Percentiles rank a stretch among this genome's conserved stretches.
These are phyloP conservation scores for Eupithecia vulgata DNA, from an alignment of 2,888 invertebrate species.

Conservation along the genomic window DNA sequence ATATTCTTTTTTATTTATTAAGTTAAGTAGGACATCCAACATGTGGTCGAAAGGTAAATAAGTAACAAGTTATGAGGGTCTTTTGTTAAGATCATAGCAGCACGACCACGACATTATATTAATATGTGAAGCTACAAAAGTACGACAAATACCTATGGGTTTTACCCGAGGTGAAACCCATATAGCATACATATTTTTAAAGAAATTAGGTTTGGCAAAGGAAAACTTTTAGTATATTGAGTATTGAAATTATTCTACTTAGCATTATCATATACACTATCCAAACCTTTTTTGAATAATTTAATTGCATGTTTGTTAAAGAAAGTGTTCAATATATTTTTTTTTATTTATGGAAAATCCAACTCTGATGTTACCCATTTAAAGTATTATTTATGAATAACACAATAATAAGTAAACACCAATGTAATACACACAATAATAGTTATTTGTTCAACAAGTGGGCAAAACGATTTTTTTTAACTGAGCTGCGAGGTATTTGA, in stretches of 20 bases:
- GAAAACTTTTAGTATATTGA: neutral
- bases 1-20: neutral
- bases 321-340: slow-evolving; percentile 3
- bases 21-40: too few relatives aligned
- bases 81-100: too few relatives aligned
- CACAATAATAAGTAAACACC: too few relatives aligned
- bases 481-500: too few relatives aligned
- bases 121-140: neutral
- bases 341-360: slow-evolving; percentile 3
- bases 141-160: neutral
- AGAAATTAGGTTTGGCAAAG: neutral
- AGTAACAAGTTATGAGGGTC: too few relatives aligned
- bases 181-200: neutral
- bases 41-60: too few relatives aligned
- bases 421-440: too few relatives aligned
- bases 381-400: neutral
- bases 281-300: neutral
- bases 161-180: too few relatives aligned
- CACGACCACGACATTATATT: too few relatives aligned
- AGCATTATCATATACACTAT: neutral
- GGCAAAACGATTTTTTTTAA: too few relatives aligned
- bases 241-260: neutral
- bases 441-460: too few relatives aligned
- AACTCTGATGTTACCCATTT: neutral
- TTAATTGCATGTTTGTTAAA: neutral